Evolutionary conservation across 2,888 invertebrate genomes (phyloP).

Genomic region (Caprella mutica): DNA sequence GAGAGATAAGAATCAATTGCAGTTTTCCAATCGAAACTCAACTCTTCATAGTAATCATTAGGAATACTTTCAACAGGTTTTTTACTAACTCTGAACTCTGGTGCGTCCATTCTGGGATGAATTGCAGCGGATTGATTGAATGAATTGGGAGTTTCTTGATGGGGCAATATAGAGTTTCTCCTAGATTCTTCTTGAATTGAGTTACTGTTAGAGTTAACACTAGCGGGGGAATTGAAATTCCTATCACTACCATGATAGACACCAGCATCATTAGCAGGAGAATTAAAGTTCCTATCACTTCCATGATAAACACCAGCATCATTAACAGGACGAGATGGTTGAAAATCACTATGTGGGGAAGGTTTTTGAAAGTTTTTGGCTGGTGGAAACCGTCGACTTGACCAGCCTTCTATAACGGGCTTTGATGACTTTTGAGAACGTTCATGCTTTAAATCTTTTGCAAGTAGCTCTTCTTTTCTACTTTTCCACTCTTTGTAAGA

Average conservation of each 20-base stretch:
- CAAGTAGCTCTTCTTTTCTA: no score
- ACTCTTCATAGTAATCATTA: no score
- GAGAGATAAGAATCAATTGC: no score
- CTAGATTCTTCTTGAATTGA: no score
- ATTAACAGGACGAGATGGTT: not conserved
- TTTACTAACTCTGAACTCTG: not conserved
- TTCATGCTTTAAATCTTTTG: not conserved
- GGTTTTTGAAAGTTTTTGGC: no score
- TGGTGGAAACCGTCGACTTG: no score
- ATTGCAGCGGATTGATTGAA: not conserved
- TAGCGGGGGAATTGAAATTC: no score
- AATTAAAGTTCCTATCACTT: not conserved
- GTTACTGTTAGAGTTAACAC: no score
- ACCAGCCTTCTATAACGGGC: slow-evolving; percentile 4
- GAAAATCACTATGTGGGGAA: not conserved
- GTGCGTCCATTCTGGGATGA: not conserved
- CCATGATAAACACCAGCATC: not conserved
- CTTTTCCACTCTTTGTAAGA: slow-evolving; percentile 6
- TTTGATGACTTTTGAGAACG: not conserved
- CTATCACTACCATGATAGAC: not conserved
- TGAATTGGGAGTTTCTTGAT: no score
- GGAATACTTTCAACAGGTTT: not conserved
- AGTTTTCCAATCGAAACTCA: no score
- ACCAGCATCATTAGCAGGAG: not conserved
- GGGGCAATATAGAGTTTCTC: no score